Percentiles rank a stretch among this genome's conserved stretches.
phyloP scores from a whole-genome alignment of 2,888 invertebrate genomes.

The Cylindroiulus punctatus region DNA sequence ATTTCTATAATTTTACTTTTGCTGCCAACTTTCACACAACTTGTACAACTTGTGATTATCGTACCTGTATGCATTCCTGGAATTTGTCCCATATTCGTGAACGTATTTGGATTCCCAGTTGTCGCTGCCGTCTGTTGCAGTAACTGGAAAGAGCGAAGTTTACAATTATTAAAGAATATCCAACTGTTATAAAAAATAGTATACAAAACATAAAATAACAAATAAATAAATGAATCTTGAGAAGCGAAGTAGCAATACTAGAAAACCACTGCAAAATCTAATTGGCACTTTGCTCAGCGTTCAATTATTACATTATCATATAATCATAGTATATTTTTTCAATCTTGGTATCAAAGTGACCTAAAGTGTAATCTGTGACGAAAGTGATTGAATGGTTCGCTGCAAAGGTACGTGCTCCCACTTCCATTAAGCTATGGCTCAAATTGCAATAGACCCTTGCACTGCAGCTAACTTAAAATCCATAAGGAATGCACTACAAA shows the following conservation, averaged over 20 bases:
- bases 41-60: background rate
- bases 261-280: background rate
- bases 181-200: no score
- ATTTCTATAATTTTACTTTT: no score
- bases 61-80: constrained; percentile 56
- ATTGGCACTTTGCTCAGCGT: background rate
- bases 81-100: constrained; percentile 62
- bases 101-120: constrained; percentile 63
- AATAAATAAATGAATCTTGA: background rate
- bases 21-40: no score
- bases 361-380: background rate
- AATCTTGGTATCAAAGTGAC: background rate
- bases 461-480: background rate
- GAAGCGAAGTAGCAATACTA: background rate
- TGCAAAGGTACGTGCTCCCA: background rate
- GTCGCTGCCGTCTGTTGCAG: constrained; percentile 64
- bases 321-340: background rate
- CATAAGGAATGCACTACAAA: constrained; percentile 36
- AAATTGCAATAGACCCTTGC: background rate
- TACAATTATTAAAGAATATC: background rate
- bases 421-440: background rate
- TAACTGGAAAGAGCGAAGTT: constrained; percentile 62
- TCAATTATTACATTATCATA: background rate
- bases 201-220: background rate
- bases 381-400: background rate